Base-by-base conservation (phyloP, 1,140 invertebrate genomes). In the Chymomyza costata region DNA sequence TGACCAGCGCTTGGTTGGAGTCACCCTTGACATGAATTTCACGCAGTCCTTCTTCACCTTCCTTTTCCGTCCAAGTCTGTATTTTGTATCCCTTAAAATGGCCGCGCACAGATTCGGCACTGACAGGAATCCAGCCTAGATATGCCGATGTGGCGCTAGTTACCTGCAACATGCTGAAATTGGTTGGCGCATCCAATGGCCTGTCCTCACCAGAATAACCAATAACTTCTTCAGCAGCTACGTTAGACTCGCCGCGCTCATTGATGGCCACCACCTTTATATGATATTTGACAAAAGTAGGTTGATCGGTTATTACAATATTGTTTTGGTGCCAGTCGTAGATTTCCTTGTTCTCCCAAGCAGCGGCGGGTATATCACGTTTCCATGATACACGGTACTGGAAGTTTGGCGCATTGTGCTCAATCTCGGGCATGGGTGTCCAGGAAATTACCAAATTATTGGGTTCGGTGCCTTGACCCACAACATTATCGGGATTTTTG, bases 191-290 rank as follows among this genome's bases (percentile, higher is more conserved):
- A 74, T 94, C 90, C 0, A 89, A 84, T 0, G 96, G 96, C 58
- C 92, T 89, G 87, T 97, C 95, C 88, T 99, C 97, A 38, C 98
- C 98, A 0, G 97, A 99, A 86, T 92, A 98, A 6, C 98, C 98
- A 46, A 91, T 89, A 1, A 95, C 89, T 87, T 95, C 93, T 14
- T 91, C 87, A 0, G 95, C 92, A 0, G 91, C 89, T 2, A 94
- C 91, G 83, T 94, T 93, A 1, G 95, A 93, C 82, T 95, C 93
- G 14, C 98, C 98, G 47, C 90, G 90, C 48, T 92, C 91, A 86
- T 99, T 99, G 31, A 95, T 91, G 0, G 97, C 96, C 30, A 93
- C 90, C 0, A 99, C 95, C 88, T 96, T 96, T 44, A 99, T 96
- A 52, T 90, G 87, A 84, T 97, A 99, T 14, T 91, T 91, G 69